A percentile compares a stretch with the other conserved stretches of the same genome.
Conservation (phyloP, 2,797 vertebrate genomes). For the Cichlasoma orientale region DNA sequence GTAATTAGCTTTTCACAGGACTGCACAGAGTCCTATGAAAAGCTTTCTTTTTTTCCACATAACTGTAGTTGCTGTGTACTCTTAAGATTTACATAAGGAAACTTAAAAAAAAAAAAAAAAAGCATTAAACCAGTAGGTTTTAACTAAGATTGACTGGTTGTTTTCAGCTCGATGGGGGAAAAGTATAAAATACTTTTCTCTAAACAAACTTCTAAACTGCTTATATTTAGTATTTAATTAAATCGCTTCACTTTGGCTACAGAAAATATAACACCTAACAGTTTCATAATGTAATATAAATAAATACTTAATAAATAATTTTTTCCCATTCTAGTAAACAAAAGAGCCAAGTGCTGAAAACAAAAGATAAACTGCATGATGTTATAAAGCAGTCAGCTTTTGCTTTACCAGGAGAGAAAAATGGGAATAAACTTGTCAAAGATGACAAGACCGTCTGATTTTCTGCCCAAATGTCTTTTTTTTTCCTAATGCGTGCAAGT, state of each 20-base stretch:
- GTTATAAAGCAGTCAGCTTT: background rate
- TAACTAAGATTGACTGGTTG: background rate
- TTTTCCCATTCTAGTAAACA: no score
- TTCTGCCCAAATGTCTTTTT: background rate
- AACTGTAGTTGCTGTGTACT: no score
- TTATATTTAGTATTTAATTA: background rate
- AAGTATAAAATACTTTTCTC: background rate
- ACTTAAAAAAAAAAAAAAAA: no score
- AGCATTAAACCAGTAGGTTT: background rate
- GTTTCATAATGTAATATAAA: background rate
- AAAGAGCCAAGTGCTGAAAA: background rate
- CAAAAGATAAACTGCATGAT: background rate
- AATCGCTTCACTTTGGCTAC: background rate
- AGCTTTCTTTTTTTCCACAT: no score
- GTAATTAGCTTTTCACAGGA: no score
- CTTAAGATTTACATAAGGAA: no score
- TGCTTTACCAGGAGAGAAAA: background rate
- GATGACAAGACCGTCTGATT: background rate
- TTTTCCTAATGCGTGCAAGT: slow-evolving; percentile 8
- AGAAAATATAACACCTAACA: background rate
- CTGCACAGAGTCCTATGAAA: no score
- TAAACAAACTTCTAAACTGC: background rate
- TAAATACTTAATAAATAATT: no score
- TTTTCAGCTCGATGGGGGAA: background rate
- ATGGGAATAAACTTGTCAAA: background rate